Evolutionary conservation across 2,888 invertebrate genomes (phyloP).

Genomic region (Anorthoa munda): DNA sequence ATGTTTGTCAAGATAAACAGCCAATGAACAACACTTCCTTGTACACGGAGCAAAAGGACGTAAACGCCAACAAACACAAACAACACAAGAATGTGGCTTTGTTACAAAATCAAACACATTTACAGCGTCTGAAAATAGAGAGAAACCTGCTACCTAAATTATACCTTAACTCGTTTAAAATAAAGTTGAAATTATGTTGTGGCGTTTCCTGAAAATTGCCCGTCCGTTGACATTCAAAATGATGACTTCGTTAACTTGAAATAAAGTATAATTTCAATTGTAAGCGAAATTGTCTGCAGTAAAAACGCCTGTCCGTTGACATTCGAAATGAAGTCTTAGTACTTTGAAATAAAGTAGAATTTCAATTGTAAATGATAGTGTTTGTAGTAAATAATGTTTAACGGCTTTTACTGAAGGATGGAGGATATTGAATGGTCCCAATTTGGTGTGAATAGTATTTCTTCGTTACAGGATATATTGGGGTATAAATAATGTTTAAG

Average conservation of each 20-base stretch:
- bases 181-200: conserved; percentile 6
- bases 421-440: conserved; percentile 44
- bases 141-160: background rate
- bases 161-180: rapidly evolving
- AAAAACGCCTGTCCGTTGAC: background rate
- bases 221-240: background rate
- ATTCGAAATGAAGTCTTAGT: conserved; percentile 17
- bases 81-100: conserved; percentile 43
- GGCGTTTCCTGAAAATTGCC: conserved; percentile 36
- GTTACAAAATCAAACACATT: conserved; percentile 54
- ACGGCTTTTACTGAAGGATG: conserved; percentile 39
- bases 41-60: conserved; percentile 38
- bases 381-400: conserved; percentile 38
- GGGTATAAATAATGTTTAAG: conserved; percentile 34
- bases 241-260: rapidly evolving
- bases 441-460: conserved; percentile 55
- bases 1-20: conserved; percentile 41
- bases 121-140: conserved; percentile 45
- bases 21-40: conserved; percentile 24
- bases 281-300: conserved; percentile 15
- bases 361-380: conserved; percentile 7
- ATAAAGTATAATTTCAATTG: conserved; percentile 30
- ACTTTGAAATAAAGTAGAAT: conserved; percentile 1
- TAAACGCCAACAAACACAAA: conserved; percentile 49
- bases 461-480: conserved; percentile 44